Conservation (phyloP, 37 sponge, comb jelly and placozoan species). For the Lycopodina hypogea region DNA sequence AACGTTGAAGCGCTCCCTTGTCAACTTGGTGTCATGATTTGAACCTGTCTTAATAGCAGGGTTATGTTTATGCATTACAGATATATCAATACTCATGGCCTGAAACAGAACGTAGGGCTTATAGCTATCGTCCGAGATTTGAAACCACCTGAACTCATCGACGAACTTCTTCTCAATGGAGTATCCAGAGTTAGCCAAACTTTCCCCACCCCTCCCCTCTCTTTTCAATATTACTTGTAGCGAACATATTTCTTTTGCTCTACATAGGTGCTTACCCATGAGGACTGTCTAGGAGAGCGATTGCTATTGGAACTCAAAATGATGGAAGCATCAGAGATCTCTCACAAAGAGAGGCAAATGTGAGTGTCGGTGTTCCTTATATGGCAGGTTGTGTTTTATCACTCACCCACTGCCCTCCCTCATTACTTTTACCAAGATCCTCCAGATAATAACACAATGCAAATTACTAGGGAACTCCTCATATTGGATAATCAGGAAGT, state of each 20-base stretch:
- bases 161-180: background rate
- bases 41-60: too few species aligned
- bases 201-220: background rate
- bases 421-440: too few species aligned
- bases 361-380: too few species aligned
- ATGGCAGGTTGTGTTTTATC: too few species aligned
- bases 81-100: background rate
- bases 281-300: constrained; percentile 1
- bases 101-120: background rate
- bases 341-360: constrained; percentile 18
- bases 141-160: background rate
- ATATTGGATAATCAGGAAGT: too few species aligned
- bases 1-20: too few species aligned
- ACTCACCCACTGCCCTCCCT: too few species aligned
- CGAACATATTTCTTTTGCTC: background rate
- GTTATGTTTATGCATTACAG: background rate
- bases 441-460: too few species aligned
- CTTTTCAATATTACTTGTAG: background rate
- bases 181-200: background rate
- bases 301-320: constrained; percentile 12
- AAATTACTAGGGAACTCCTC: too few species aligned
- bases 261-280: constrained; percentile 1
- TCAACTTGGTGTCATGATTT: too few species aligned
- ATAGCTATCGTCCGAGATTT: background rate
- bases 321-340: constrained; percentile 34